phyloP scores from a whole-genome alignment of 1,140 invertebrate species.

The Hesperophylax magnus region DNA sequence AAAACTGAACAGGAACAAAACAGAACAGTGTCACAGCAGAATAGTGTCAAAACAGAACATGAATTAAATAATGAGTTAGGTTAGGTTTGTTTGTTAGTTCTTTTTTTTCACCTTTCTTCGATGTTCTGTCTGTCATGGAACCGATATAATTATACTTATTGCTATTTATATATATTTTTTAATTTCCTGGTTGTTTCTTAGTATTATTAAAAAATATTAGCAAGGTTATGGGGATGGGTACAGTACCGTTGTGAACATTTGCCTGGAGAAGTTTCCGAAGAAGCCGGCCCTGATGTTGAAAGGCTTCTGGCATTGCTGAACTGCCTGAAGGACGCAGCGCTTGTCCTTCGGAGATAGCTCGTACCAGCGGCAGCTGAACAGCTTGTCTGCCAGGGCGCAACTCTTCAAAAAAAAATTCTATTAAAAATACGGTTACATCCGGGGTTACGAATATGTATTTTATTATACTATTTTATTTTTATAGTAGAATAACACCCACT shows the following conservation, averaged over 20 bases:
- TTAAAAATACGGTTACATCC: too few relatives aligned
- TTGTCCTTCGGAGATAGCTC: constrained; percentile 37
- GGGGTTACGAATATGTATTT: too few relatives aligned
- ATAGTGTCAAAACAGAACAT: too few relatives aligned
- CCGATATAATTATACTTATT: too few relatives aligned
- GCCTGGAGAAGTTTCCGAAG: constrained; percentile 48
- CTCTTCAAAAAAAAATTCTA: constrained; percentile 43
- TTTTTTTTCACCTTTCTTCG: not conserved
- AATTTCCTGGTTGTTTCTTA: too few relatives aligned
- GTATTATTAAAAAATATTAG: too few relatives aligned
- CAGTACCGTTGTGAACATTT: constrained; percentile 47
- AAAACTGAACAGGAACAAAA: not conserved
- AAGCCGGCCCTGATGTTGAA: constrained; percentile 49
- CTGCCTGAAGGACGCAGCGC: constrained; percentile 44
- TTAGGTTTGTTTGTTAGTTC: not conserved
- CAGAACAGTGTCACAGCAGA: not conserved
- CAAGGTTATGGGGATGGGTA: too few relatives aligned
- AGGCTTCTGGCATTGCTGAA: constrained; percentile 49
- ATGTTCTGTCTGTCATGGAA: too few relatives aligned
- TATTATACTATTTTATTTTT: too few relatives aligned
- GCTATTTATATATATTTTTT: too few relatives aligned
- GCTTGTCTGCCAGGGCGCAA: constrained; percentile 12
- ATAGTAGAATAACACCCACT: too few relatives aligned
- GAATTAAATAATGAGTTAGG: not conserved
- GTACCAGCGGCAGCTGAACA: constrained; percentile 45